These are phyloP conservation scores for Hippocampus guttulatus DNA, from an alignment of 2,113 vertebrate species.

Conservation along the genomic window DNA sequence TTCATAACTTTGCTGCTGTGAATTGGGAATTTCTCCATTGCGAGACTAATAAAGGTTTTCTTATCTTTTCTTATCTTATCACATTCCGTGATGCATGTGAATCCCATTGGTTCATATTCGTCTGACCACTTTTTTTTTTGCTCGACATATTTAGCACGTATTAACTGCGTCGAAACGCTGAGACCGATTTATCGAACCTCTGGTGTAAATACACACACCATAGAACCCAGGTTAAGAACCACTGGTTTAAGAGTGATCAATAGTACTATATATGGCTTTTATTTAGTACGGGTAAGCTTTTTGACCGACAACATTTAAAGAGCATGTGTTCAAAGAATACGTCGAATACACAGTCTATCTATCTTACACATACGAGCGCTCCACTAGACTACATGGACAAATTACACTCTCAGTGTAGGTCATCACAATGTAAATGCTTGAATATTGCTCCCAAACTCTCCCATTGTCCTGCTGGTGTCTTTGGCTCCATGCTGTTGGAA, in stretches of 20 bases:
- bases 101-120: too few relatives aligned
- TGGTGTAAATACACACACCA: too few relatives aligned
- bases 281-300: not conserved
- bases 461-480: conserved; percentile 56
- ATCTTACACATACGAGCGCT: not conserved
- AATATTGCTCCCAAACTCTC: conserved; percentile 40
- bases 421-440: conserved; percentile 43
- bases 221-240: too few relatives aligned
- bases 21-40: too few relatives aligned
- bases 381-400: conserved; percentile 6
- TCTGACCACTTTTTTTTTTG: too few relatives aligned
- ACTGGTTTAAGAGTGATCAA: not conserved
- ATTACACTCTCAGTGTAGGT: conserved; percentile 27
- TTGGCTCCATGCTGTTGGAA: conserved; percentile 61
- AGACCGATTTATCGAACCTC: too few relatives aligned
- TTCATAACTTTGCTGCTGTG: too few relatives aligned
- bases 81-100: too few relatives aligned
- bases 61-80: too few relatives aligned
- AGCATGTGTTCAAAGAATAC: not conserved
- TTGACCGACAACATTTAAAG: not conserved
- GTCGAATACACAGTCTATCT: not conserved
- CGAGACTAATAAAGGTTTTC: too few relatives aligned
- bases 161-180: too few relatives aligned
- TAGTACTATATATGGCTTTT: not conserved
- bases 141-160: too few relatives aligned